These are phyloP conservation scores for Bubo blakistoni DNA, from an alignment of 2,113 vertebrate species.

Conservation along the genomic window DNA sequence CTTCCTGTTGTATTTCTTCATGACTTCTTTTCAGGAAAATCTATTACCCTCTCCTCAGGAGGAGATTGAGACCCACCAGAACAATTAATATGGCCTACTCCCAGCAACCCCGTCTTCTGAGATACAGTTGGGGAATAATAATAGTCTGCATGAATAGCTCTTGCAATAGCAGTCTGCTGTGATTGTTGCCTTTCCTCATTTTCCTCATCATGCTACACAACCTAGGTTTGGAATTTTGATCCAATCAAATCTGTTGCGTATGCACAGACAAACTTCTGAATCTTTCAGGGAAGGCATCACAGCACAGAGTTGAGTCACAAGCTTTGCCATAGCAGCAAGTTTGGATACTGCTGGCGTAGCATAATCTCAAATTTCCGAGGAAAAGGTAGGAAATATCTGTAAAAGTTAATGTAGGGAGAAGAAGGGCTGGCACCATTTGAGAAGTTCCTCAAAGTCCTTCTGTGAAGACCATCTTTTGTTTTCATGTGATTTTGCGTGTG, in stretches of 20 bases:
- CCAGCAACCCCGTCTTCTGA: not conserved
- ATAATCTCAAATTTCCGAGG: accelerated
- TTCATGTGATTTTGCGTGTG: not conserved
- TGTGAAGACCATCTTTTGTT: not conserved
- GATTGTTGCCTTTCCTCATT: not conserved
- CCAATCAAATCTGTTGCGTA: not conserved
- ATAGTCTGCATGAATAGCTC: not conserved
- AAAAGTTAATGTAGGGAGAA: not conserved
- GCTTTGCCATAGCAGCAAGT: not conserved
- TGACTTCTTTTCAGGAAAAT: slow-evolving; percentile 58
- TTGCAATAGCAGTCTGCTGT: not conserved
- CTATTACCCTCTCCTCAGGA: not conserved
- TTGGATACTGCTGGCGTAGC: not conserved
- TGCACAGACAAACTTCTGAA: not conserved
- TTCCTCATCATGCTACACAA: not conserved
- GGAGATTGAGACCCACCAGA: not conserved
- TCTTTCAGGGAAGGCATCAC: not conserved
- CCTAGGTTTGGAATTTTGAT: not conserved
- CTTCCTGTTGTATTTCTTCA: slow-evolving; percentile 49
- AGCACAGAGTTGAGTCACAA: not conserved
- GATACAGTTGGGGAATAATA: not conserved
- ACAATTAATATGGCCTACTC: not conserved
- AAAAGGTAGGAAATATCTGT: not conserved
- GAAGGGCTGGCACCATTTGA: not conserved
- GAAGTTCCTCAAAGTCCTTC: not conserved